phyloP scores from a whole-genome alignment of 2,888 invertebrate species.

The Acanthosoma haemorrhoidale region DNA sequence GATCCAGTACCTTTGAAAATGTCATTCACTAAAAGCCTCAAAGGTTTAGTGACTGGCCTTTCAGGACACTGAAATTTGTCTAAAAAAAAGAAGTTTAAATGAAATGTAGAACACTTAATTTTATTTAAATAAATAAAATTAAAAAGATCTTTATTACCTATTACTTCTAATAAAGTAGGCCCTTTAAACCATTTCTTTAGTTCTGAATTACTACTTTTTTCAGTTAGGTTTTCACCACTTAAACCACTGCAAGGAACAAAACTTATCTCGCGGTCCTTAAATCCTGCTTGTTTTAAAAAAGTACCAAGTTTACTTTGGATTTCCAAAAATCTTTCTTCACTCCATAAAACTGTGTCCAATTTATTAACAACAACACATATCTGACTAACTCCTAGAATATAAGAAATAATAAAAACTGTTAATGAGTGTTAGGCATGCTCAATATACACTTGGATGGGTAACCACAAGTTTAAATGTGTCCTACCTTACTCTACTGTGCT shows the following conservation, averaged over 20 bases:
- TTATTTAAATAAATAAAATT: neutral
- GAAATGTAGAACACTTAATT: neutral
- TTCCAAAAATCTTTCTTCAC: constrained; percentile 81
- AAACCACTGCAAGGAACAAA: constrained; percentile 95
- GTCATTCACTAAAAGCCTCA: constrained; percentile 89
- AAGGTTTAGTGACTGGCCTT: constrained; percentile 78
- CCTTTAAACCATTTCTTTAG: constrained; percentile 69
- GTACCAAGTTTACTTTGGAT: constrained; percentile 73
- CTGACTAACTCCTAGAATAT: constrained; percentile 75
- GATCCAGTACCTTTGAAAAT: constrained; percentile 88
- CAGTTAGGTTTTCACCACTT: constrained; percentile 86
- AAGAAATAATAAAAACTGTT: neutral
- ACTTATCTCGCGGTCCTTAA: constrained; percentile 75
- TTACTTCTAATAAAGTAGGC: constrained; percentile 74
- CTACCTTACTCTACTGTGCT: no score
- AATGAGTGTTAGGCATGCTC: no score
- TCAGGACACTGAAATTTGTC: constrained; percentile 82
- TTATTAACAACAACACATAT: constrained; percentile 95
- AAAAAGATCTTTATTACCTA: constrained; percentile 53
- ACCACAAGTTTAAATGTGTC: no score
- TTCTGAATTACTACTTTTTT: constrained; percentile 57
- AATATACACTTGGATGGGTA: no score
- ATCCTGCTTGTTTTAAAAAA: constrained; percentile 88
- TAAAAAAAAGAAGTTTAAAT: constrained; percentile 43
- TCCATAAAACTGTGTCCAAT: constrained; percentile 93